Evolutionary conservation across 2,797 vertebrate genomes (phyloP).

Genomic region (Microhierax caerulescens): DNA sequence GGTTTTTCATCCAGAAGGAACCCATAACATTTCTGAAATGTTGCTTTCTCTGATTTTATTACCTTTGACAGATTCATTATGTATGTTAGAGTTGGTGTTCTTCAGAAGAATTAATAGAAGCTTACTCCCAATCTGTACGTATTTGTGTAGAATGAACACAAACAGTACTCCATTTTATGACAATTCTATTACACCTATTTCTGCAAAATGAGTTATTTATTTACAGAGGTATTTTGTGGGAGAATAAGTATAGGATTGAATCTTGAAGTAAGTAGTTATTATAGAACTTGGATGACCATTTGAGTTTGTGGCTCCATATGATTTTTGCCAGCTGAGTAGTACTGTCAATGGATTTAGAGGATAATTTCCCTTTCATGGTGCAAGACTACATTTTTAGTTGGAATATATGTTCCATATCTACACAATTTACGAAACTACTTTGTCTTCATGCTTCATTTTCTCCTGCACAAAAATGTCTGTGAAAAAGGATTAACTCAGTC

Average conservation of each 20-base stretch:
- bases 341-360: background rate
- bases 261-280: constrained; percentile 37
- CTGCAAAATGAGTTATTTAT: constrained; percentile 49
- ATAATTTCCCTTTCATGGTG: background rate
- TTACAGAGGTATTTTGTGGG: constrained; percentile 2
- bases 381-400: background rate
- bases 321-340: background rate
- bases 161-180: constrained; percentile 57
- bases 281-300: background rate
- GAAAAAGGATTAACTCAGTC: background rate
- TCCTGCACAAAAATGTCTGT: background rate
- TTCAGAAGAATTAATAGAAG: constrained; percentile 70
- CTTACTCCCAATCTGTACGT: constrained; percentile 57
- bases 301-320: background rate
- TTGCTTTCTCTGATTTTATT: constrained; percentile 67
- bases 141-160: constrained; percentile 69
- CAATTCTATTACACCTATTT: constrained; percentile 68
- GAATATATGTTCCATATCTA: background rate
- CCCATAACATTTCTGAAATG: constrained; percentile 37
- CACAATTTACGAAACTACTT: background rate
- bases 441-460: background rate
- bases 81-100: constrained; percentile 53
- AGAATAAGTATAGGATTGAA: constrained; percentile 19
- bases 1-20: constrained; percentile 56
- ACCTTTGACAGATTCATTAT: constrained; percentile 62